These are phyloP conservation scores for Dipodomys merriami DNA, from an alignment of 2,113 vertebrate genomes.

Conservation along the genomic window DNA sequence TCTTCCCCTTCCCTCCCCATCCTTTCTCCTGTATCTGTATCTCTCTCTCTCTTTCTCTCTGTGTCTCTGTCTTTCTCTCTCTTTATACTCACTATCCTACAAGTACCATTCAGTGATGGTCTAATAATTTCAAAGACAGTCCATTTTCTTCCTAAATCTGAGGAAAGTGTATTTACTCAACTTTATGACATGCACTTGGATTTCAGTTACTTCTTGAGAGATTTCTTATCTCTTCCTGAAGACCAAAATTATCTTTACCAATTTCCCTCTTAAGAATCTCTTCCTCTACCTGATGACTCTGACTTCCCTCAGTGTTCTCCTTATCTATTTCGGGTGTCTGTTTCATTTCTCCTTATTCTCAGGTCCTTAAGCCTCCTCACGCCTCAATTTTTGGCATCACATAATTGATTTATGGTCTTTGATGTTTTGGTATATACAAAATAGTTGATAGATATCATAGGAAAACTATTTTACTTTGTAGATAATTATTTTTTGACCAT, in stretches of 20 bases:
- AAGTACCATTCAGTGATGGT: neutral
- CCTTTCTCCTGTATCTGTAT: neutral
- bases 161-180: neutral
- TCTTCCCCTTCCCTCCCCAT: neutral
- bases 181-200: neutral
- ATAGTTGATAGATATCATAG: neutral
- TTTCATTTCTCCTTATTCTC: neutral
- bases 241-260: neutral
- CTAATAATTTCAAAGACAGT: neutral
- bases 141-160: neutral
- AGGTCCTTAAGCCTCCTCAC: neutral
- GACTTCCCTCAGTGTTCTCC: neutral
- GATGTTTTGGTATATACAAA: neutral
- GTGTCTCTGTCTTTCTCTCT: neutral
- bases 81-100: neutral
- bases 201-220: neutral
- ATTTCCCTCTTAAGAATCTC: slow-evolving; percentile 17
- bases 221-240: slow-evolving; percentile 18
- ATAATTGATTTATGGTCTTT: neutral
- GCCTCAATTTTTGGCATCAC: neutral
- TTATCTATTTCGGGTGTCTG: neutral
- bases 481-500: neutral
- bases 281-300: neutral
- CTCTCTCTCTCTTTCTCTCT: too few species aligned
- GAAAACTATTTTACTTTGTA: neutral